These are phyloP conservation scores for Leucophora obtusa DNA, from an alignment of 2,888 invertebrate genomes.

Conservation along the genomic window DNA sequence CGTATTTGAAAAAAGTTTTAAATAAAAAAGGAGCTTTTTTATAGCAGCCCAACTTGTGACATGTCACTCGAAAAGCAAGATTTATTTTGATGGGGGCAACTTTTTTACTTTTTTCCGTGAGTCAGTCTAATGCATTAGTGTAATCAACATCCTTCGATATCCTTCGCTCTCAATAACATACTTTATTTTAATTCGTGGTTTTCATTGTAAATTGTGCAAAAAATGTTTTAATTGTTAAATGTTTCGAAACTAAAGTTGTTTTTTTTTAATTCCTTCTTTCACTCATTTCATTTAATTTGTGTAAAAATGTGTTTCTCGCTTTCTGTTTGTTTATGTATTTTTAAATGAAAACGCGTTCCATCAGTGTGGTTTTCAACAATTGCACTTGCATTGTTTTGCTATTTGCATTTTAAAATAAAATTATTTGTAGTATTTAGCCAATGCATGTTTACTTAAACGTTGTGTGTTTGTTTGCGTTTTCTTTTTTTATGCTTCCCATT, in stretches of 20 bases:
- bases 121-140: slow-evolving; percentile 1
- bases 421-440: slow-evolving; percentile 32
- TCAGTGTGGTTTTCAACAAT: slow-evolving; percentile 53
- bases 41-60: too few species aligned
- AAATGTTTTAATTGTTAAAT: slow-evolving; percentile 61
- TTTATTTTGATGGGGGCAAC: too few species aligned
- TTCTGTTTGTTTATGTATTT: not conserved
- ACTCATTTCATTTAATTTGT: slow-evolving; percentile 18
- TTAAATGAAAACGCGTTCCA: slow-evolving; percentile 43
- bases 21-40: too few species aligned
- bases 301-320: not conserved
- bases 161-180: slow-evolving; percentile 49
- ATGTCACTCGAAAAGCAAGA: too few species aligned
- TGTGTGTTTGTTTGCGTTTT: too few species aligned
- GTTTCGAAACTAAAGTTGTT: slow-evolving; percentile 31
- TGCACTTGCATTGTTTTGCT: slow-evolving; percentile 44
- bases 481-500: too few species aligned
- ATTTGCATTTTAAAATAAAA: slow-evolving; percentile 54
- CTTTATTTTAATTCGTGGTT: slow-evolving; percentile 61
- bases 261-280: not conserved
- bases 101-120: too few species aligned
- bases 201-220: slow-evolving; percentile 48
- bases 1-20: too few species aligned
- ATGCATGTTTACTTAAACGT: too few species aligned
- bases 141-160: slow-evolving; percentile 23